These are phyloP conservation scores for Ypsolopha sequella DNA, from an alignment of 2,888 invertebrate genomes.

Conservation along the genomic window DNA sequence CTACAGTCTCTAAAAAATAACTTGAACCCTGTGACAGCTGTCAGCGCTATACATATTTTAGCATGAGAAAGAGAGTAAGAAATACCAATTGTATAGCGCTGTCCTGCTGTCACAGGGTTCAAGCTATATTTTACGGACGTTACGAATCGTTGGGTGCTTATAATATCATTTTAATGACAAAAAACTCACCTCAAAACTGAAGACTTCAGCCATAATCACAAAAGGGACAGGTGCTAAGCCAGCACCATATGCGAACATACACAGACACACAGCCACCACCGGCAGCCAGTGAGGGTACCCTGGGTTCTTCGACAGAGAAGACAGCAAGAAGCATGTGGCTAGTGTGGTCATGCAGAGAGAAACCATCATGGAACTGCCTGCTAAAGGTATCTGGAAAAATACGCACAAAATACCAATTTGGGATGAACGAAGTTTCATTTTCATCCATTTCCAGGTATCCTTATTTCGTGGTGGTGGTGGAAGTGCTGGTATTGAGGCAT, in stretches of 20 bases:
- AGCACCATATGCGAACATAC: conserved; percentile 41
- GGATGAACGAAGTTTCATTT: too few relatives aligned
- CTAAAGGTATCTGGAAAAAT: conserved; percentile 33
- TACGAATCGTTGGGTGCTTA: too few relatives aligned
- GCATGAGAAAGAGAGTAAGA: too few relatives aligned
- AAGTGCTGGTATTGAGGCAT: too few relatives aligned
- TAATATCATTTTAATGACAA: not conserved
- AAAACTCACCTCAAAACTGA: conserved; percentile 33
- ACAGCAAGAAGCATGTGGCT: conserved; percentile 32
- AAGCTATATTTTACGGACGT: too few relatives aligned
- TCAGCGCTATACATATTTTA: too few relatives aligned
- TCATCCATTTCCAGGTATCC: too few relatives aligned
- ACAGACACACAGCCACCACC: conserved; percentile 33
- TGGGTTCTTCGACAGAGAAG: not conserved
- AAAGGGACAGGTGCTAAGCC: conserved; percentile 45
- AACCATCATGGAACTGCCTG: conserved; percentile 35
- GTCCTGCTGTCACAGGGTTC: too few relatives aligned
- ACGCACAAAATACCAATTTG: not conserved
- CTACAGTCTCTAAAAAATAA: too few relatives aligned
- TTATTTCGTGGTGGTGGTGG: too few relatives aligned
- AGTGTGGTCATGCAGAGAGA: conserved; percentile 38
- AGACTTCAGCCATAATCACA: conserved; percentile 49
- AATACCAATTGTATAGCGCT: too few relatives aligned
- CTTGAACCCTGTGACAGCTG: too few relatives aligned
- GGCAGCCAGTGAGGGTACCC: conserved; percentile 26